Conservation (phyloP, 2,888 invertebrate genomes). For the Patella pellucida region DNA sequence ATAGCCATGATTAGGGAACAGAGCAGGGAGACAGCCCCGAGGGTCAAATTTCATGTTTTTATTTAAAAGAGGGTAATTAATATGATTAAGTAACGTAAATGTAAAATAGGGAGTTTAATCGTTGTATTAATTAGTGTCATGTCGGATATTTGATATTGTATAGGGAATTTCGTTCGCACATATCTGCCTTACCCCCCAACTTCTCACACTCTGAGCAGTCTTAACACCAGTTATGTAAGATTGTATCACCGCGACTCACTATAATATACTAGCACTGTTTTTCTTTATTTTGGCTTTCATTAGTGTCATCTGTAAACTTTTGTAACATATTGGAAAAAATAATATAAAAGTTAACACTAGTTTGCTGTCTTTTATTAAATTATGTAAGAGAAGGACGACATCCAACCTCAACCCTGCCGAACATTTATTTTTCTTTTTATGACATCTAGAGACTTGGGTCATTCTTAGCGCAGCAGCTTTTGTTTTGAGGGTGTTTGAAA, state of each 20-base stretch:
- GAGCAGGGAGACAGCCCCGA: too few relatives aligned
- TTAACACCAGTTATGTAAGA: neutral
- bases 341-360: neutral
- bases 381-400: neutral
- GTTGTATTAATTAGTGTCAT: neutral
- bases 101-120: neutral
- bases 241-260: neutral
- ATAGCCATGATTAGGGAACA: too few relatives aligned
- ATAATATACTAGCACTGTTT: neutral
- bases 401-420: neutral
- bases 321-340: slow-evolving; percentile 1
- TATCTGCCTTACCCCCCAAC: neutral
- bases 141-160: neutral
- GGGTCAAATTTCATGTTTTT: too few relatives aligned
- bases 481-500: too few relatives aligned
- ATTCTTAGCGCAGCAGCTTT: too few relatives aligned
- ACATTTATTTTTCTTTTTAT: neutral
- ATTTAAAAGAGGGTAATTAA: neutral
- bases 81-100: neutral
- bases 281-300: neutral
- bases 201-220: neutral
- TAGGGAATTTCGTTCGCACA: neutral
- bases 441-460: neutral
- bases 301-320: neutral
- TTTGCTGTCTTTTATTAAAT: neutral